A percentile compares a stretch with the other conserved stretches of the same genome.
phyloP scores from a whole-genome alignment of 2,113 vertebrate genomes.

The Tragelaphus scriptus region DNA sequence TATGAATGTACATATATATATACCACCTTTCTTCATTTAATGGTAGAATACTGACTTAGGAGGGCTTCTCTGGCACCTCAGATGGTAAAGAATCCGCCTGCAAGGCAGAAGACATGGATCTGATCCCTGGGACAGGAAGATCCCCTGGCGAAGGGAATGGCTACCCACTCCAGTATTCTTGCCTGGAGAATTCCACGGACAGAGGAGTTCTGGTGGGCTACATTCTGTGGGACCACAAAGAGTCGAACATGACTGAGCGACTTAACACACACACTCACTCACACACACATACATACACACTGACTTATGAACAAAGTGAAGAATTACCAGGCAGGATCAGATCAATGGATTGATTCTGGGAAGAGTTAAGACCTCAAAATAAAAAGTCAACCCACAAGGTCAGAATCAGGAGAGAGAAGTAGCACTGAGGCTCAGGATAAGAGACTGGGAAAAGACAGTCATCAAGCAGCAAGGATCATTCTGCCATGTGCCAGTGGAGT shows the following conservation, averaged over 20 bases:
- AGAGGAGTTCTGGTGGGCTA: not conserved
- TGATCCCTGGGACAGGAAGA: not conserved
- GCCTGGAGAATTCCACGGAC: not conserved
- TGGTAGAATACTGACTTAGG: not conserved
- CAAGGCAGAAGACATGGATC: not conserved
- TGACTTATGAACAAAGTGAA: not conserved
- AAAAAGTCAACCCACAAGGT: not conserved
- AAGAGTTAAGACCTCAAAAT: not conserved
- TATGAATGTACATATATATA: not conserved
- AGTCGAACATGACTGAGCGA: accelerated
- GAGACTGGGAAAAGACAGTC: not conserved
- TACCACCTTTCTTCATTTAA: not conserved
- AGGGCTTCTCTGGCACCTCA: not conserved
- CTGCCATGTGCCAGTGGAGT: not conserved
- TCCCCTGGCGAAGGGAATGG: not conserved
- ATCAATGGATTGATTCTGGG: not conserved
- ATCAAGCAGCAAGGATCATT: not conserved
- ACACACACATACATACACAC: not conserved
- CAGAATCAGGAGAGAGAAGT: not conserved
- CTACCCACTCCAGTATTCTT: not conserved
- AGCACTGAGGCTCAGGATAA: not conserved
- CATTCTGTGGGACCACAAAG: not conserved
- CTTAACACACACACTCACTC: not conserved
- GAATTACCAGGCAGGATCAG: not conserved
- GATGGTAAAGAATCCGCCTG: not conserved